Percentiles rank a stretch among this genome's conserved stretches.
Conservation (phyloP, 1,140 invertebrate species). For the Propsilocerus akamusi region DNA sequence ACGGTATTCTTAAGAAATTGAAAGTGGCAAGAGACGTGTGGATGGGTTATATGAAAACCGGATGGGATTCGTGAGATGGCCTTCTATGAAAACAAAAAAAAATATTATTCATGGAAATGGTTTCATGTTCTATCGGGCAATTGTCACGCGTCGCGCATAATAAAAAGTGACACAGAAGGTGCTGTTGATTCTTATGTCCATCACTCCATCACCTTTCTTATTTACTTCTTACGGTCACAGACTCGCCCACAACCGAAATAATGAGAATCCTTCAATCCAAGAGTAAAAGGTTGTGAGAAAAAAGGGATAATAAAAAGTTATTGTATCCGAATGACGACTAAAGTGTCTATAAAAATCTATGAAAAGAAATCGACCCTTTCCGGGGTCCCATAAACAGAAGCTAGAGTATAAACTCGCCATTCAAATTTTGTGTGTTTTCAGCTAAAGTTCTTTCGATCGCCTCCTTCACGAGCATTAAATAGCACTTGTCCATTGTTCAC, state of each 20-base stretch:
- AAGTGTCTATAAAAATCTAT: conserved; percentile 2
- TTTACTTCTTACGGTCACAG: neutral
- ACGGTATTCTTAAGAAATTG: neutral
- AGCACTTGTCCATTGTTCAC: too few species aligned
- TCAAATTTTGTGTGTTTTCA: too few species aligned
- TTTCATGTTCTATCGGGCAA: neutral
- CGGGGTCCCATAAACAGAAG: neutral
- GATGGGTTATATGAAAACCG: neutral
- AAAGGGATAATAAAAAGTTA: neutral
- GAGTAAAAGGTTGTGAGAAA: neutral
- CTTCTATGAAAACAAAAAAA: neutral
- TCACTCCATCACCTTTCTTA: neutral
- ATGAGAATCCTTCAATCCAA: neutral
- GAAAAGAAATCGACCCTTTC: conserved; percentile 1
- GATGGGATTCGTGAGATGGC: neutral
- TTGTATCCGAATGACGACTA: neutral
- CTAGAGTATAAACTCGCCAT: too few species aligned
- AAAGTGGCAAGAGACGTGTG: conserved; percentile 3
- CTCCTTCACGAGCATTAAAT: neutral
- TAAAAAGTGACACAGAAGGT: neutral
- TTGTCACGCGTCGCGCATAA: conserved; percentile 1
- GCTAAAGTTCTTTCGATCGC: neutral
- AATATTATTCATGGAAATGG: neutral
- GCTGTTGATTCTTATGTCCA: conserved; percentile 2
- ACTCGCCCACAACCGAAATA: neutral